Base-by-base conservation (phyloP, 1,140 invertebrate species). In the Ruditapes philippinarum region DNA sequence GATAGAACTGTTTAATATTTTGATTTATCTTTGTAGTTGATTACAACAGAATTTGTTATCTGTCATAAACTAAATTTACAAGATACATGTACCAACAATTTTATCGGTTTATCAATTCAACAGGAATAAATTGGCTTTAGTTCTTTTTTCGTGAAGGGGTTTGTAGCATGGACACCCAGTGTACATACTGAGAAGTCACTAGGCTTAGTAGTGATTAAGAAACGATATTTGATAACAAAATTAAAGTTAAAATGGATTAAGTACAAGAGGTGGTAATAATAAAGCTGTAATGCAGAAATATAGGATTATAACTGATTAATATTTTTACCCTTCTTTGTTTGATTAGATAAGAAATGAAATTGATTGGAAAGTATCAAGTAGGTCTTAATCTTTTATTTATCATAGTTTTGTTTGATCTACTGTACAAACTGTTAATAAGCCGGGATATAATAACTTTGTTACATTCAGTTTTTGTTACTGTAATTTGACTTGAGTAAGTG, bases 111-210 rank as follows among this genome's bases (percentile, higher is more conserved):
- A 70, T 70, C 65, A 9, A 19, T 70, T 70, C 36, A 70, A 28
- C 9, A 65, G 22, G 28, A 3, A 65, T 7, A n/a, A 5, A 73
- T 73, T 49, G 73, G 74, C 74, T 78, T 31, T 78, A 78, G 45
- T 57, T 38, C 19, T 78, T 54, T 54, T 78, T 74, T 78, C 74
- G 74, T 78, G 31, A 78, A 78, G 45, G 74, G 74, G 74, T 78
- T n/a, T n/a, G n/a, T n/a, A n/a, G n/a, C 74, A 78, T 51, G 45
- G 31, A 19, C 28, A 51, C 19, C 17, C 40, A 31, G 9, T 49
- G 73, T 76, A 45, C 22, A 14, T 5, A 54, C 74, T 2, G 40
- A 74, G 25, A 28, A 78, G 42, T 78, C 54, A 36, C n/a, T n/a
- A 54, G 42, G 17, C 25, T 78, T 51, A 74, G 1, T 36, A 25